Evolutionary conservation across 2,888 invertebrate species (phyloP).

Genomic region (Andrena trimmerana): DNA sequence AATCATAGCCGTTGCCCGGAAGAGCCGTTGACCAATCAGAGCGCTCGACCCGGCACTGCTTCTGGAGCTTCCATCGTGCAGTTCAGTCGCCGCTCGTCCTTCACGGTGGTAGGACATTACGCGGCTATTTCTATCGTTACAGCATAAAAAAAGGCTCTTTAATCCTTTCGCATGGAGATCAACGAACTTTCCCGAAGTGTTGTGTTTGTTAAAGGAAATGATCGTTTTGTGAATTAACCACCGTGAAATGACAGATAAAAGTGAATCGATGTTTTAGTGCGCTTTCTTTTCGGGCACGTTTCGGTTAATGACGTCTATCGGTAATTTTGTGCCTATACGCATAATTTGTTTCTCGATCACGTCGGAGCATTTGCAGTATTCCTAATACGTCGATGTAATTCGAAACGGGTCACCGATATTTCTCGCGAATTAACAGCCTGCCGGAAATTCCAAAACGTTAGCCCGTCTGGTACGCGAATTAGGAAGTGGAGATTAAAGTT

Average conservation of each 20-base stretch:
- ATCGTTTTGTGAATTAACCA: background rate
- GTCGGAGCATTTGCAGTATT: too few species aligned
- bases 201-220: background rate
- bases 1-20: constrained; percentile 52
- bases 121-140: background rate
- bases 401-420: background rate
- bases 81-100: constrained; percentile 66
- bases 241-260: background rate
- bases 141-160: constrained; percentile 4
- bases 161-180: constrained; percentile 4
- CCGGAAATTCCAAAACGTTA: background rate
- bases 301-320: background rate
- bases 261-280: constrained; percentile 15
- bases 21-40: constrained; percentile 57
- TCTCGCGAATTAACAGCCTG: constrained; percentile 23
- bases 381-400: background rate
- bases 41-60: constrained; percentile 40
- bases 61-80: constrained; percentile 41
- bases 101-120: constrained; percentile 36
- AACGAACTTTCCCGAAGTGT: background rate
- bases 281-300: background rate
- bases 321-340: background rate
- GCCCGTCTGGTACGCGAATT: background rate
- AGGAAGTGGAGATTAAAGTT: background rate
- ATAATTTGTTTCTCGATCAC: background rate